These are phyloP conservation scores for Cotesia congregata DNA, from an alignment of 2,888 invertebrate species.

Conservation along the genomic window DNA sequence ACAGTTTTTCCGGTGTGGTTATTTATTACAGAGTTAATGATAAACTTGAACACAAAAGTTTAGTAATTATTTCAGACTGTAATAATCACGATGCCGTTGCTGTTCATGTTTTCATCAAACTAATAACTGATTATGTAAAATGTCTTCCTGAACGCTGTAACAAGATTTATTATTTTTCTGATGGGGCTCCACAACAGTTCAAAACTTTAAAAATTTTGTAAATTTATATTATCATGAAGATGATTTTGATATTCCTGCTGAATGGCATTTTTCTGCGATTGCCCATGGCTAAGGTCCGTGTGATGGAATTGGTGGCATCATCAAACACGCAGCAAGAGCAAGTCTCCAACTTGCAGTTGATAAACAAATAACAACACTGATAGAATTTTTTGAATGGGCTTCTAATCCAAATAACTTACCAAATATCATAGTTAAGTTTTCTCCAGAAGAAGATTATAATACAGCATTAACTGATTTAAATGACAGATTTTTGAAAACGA, in stretches of 20 bases:
- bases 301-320: not conserved
- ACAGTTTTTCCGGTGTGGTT: not conserved
- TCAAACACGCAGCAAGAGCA: no score
- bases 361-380: not conserved
- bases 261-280: slow-evolving; percentile 44
- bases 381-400: no score
- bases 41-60: not conserved
- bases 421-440: no score
- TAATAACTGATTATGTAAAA: not conserved
- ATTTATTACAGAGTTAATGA: not conserved
- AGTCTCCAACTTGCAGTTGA: no score
- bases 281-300: slow-evolving; percentile 40
- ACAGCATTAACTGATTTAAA: no score
- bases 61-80: slow-evolving; percentile 23
- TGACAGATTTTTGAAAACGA: no score
- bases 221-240: not conserved
- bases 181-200: not conserved
- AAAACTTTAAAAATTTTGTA: not conserved
- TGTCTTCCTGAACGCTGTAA: not conserved
- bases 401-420: no score
- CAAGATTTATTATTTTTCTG: not conserved
- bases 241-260: slow-evolving; percentile 41
- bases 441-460: no score
- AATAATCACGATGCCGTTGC: slow-evolving; percentile 12
- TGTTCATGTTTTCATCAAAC: not conserved